A percentile compares a stretch with the other conserved stretches of the same genome.
Evolutionary conservation across 2,797 vertebrate genomes (phyloP).

Genomic region (Oryzias sinensis): DNA sequence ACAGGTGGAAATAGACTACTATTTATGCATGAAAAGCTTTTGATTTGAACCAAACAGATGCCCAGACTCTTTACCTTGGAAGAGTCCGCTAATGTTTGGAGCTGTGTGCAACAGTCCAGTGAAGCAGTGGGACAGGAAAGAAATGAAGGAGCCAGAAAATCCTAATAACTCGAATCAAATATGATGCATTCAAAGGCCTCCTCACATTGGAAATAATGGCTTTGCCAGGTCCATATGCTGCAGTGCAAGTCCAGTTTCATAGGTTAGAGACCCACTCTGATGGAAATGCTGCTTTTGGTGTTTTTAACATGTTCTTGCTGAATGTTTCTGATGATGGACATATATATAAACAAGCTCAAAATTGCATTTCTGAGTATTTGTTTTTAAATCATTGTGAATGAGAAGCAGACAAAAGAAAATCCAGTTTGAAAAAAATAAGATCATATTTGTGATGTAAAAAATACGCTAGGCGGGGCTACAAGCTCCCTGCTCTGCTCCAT

Average conservation of each 20-base stretch:
- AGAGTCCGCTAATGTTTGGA: conserved; percentile 14
- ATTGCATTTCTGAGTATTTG: too few species aligned
- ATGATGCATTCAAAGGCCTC: not conserved
- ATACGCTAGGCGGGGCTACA: too few species aligned
- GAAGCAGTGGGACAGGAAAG: conserved; percentile 3
- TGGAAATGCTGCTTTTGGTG: too few species aligned
- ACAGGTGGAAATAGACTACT: conserved; percentile 12
- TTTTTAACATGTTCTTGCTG: too few species aligned
- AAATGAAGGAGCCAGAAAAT: not conserved
- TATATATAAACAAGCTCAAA: too few species aligned
- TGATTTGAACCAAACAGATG: conserved; percentile 2
- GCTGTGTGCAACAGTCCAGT: conserved; percentile 16
- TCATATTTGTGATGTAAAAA: too few species aligned
- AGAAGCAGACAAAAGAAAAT: too few species aligned
- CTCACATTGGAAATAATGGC: conserved; percentile 4
- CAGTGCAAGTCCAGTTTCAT: conserved; percentile 21
- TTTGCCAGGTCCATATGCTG: conserved; percentile 5
- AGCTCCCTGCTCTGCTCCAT: too few species aligned
- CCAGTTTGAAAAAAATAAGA: too few species aligned
- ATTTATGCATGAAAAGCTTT: not conserved
- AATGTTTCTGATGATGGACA: too few species aligned
- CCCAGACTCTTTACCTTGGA: conserved; percentile 10
- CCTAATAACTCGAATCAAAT: conserved; percentile 13
- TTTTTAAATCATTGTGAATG: too few species aligned
- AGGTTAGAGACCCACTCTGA: not conserved